Evolutionary conservation across 2,888 invertebrate species (phyloP).

Genomic region (Gari tellinella): DNA sequence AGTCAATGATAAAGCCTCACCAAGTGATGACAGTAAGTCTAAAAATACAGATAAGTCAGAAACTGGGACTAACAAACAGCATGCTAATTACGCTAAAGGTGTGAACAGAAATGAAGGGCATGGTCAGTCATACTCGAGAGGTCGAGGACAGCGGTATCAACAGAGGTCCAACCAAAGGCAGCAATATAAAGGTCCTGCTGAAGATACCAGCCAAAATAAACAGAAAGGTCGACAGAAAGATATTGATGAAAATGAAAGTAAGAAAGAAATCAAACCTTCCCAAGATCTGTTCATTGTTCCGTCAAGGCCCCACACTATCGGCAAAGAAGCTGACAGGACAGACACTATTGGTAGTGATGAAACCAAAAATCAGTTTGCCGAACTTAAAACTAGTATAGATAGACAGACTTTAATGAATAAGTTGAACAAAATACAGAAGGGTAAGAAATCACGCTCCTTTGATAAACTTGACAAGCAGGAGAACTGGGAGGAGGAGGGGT

Average conservation of each 20-base stretch:
- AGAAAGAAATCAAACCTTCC: conserved; percentile 23
- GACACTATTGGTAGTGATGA: conserved; percentile 54
- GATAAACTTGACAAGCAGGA: conserved; percentile 51
- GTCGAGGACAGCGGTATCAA: conserved; percentile 47
- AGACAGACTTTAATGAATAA: conserved; percentile 15
- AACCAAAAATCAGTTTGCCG: conserved; percentile 28
- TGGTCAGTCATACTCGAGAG: conserved; percentile 48
- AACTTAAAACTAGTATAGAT: conserved; percentile 15
- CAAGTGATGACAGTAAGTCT: too few species aligned
- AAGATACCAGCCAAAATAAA: not conserved
- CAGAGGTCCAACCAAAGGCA: conserved; percentile 41
- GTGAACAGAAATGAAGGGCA: conserved; percentile 14
- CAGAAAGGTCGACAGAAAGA: conserved; percentile 15
- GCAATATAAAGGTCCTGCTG: conserved; percentile 7
- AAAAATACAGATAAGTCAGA: too few species aligned
- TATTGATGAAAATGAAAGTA: not conserved
- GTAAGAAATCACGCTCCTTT: conserved; percentile 42
- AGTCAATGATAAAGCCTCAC: conserved; percentile 42
- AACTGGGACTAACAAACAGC: too few species aligned
- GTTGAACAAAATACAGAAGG: conserved; percentile 6
- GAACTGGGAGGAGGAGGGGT: conserved; percentile 49
- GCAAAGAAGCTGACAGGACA: conserved; percentile 58
- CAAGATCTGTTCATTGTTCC: conserved; percentile 57
- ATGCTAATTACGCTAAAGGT: too few species aligned
- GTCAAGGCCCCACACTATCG: conserved; percentile 55